Percentiles rank a stretch among this genome's conserved stretches.
Evolutionary conservation across 2,888 invertebrate species (phyloP).

Genomic region (Torymus auratus): DNA sequence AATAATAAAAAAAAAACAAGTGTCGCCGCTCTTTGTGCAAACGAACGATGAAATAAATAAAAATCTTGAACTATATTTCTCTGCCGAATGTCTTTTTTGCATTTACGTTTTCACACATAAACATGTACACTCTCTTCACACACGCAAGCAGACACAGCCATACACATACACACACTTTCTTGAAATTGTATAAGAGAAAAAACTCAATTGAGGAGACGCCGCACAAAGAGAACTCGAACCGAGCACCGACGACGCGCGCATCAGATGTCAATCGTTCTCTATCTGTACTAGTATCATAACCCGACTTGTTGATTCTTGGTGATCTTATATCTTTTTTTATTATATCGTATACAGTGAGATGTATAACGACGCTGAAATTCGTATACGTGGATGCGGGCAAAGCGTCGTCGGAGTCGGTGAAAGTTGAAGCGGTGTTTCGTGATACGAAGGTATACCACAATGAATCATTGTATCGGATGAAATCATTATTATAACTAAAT

Average conservation of each 20-base stretch:
- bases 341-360: not conserved
- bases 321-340: slow-evolving; percentile 21
- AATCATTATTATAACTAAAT: slow-evolving; percentile 76
- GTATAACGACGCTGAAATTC: slow-evolving; percentile 17
- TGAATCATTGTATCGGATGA: slow-evolving; percentile 75
- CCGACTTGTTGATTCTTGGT: not conserved
- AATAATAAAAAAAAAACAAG: slow-evolving; percentile 25
- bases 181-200: slow-evolving; percentile 48
- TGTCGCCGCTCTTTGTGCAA: slow-evolving; percentile 57
- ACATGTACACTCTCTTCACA: slow-evolving; percentile 17
- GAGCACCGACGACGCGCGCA: slow-evolving; percentile 37
- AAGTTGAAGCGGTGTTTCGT: slow-evolving; percentile 62
- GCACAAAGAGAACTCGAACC: slow-evolving; percentile 45
- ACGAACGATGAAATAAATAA: slow-evolving; percentile 22
- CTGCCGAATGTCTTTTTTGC: slow-evolving; percentile 59
- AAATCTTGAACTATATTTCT: slow-evolving; percentile 55
- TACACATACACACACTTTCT: too few species aligned
- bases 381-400: slow-evolving; percentile 3
- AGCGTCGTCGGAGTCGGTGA: slow-evolving; percentile 52
- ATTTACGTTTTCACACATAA: slow-evolving; percentile 62
- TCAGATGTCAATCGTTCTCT: slow-evolving; percentile 27
- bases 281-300: not conserved
- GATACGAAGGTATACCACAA: slow-evolving; percentile 74
- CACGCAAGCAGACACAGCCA: too few species aligned
- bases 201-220: slow-evolving; percentile 29